Evolutionary conservation across 2,797 vertebrate species (phyloP).

Genomic region (Rhinophrynus dorsalis): DNA sequence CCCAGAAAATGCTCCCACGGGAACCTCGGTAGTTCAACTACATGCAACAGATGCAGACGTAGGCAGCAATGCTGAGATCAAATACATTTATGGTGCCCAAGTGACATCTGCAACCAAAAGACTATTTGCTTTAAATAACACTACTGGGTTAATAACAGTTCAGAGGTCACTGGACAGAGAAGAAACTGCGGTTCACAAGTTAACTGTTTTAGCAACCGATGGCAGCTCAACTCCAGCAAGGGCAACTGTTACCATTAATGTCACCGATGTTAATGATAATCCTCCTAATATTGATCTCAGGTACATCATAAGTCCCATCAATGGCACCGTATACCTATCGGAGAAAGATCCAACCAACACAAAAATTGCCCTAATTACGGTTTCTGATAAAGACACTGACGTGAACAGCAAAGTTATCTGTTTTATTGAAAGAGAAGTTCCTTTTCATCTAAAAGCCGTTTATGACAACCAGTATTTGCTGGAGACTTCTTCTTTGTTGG

Average conservation of each 20-base stretch:
- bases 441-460: constrained; percentile 96
- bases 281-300: constrained; percentile 97
- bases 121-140: constrained; percentile 94
- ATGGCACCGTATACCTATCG: constrained; percentile 96
- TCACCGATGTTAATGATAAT: constrained; percentile 98
- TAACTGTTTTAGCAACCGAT: constrained; percentile 95
- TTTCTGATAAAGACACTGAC: constrained; percentile 98
- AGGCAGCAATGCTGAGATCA: constrained; percentile 94
- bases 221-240: constrained; percentile 94
- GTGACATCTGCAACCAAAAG: constrained; percentile 92
- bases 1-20: constrained; percentile 90
- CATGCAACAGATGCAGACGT: constrained; percentile 96
- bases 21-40: constrained; percentile 94
- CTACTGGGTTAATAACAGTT: constrained; percentile 93
- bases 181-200: constrained; percentile 94
- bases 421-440: constrained; percentile 97
- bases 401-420: constrained; percentile 98
- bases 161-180: constrained; percentile 93
- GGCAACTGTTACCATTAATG: constrained; percentile 93
- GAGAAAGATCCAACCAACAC: constrained; percentile 98
- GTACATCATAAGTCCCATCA: constrained; percentile 98
- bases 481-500: constrained; percentile 94
- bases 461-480: constrained; percentile 98
- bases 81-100: constrained; percentile 94
- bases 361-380: constrained; percentile 97